Percentiles rank a stretch among this genome's conserved stretches.
These are phyloP conservation scores for Rhaphigaster nebulosa DNA, from an alignment of 2,888 invertebrate species.

Conservation along the genomic window DNA sequence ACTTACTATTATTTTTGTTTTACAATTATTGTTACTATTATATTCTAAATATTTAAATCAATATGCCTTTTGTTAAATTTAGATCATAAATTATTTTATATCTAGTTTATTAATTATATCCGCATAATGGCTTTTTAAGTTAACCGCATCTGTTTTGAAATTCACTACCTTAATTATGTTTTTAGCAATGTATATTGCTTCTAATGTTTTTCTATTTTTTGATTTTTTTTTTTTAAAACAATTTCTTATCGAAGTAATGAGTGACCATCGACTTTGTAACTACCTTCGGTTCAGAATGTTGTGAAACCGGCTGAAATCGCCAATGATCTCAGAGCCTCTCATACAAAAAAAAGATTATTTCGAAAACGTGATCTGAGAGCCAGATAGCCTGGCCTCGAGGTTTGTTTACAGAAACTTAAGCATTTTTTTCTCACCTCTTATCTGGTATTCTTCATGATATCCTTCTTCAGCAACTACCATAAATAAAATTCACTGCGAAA, in stretches of 20 bases:
- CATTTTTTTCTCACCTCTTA: not conserved
- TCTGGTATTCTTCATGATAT: not conserved
- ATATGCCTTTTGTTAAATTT: too few species aligned
- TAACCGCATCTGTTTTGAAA: too few species aligned
- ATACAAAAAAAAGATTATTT: not conserved
- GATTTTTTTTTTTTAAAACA: too few species aligned
- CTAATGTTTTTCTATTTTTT: too few species aligned
- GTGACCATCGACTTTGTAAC: not conserved
- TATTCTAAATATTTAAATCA: too few species aligned
- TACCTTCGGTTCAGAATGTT: not conserved
- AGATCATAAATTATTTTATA: too few species aligned
- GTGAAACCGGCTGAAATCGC: not conserved
- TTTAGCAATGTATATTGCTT: too few species aligned
- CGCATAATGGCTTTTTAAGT: too few species aligned
- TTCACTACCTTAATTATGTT: too few species aligned
- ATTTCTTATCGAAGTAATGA: not conserved
- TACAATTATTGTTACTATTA: too few species aligned
- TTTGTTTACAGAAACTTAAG: not conserved
- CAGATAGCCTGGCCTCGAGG: not conserved
- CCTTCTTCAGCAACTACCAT: not conserved
- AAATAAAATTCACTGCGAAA: not conserved
- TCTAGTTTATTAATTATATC: too few species aligned
- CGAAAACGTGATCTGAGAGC: not conserved
- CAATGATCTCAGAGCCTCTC: not conserved
- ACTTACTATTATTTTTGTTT: too few species aligned